A percentile compares a stretch with the other conserved stretches of the same genome.
phyloP scores from a whole-genome alignment of 2,113 vertebrate genomes.

The Erythrocercus mccallii region DNA sequence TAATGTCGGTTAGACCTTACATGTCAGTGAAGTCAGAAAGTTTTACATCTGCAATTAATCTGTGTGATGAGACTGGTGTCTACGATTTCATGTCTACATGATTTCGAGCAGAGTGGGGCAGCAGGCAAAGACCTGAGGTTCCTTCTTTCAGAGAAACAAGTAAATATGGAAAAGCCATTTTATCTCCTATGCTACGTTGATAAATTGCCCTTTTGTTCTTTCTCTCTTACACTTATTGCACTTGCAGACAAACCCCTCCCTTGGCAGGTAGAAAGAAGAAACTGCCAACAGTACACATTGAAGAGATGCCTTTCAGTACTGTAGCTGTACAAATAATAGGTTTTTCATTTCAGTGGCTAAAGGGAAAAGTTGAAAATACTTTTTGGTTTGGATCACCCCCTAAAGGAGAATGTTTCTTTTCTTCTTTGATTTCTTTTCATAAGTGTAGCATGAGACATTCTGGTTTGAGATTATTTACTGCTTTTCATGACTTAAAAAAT shows the following conservation, averaged over 20 bases:
- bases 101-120: background rate
- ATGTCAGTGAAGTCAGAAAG: background rate
- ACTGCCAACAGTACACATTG: background rate
- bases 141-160: background rate
- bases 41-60: background rate
- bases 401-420: slow-evolving; percentile 25
- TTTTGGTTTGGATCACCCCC: slow-evolving; percentile 17
- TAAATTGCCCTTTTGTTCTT: background rate
- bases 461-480: slow-evolving; percentile 14
- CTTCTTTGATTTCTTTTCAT: slow-evolving; percentile 13
- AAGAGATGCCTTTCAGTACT: background rate
- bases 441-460: background rate
- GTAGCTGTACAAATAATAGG: slow-evolving; percentile 22
- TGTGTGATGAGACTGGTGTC: fast-evolving
- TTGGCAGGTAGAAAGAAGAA: slow-evolving; percentile 33
- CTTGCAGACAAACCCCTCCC: background rate
- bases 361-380: background rate
- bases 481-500: background rate
- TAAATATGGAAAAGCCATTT: slow-evolving; percentile 9
- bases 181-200: fast-evolving
- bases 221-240: background rate
- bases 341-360: slow-evolving; percentile 18
- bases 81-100: background rate
- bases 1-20: background rate
- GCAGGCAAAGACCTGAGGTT: background rate